These are phyloP conservation scores for Drosophila pseudoobscura DNA, from an alignment of 1,140 invertebrate species.

Conservation along the genomic window DNA sequence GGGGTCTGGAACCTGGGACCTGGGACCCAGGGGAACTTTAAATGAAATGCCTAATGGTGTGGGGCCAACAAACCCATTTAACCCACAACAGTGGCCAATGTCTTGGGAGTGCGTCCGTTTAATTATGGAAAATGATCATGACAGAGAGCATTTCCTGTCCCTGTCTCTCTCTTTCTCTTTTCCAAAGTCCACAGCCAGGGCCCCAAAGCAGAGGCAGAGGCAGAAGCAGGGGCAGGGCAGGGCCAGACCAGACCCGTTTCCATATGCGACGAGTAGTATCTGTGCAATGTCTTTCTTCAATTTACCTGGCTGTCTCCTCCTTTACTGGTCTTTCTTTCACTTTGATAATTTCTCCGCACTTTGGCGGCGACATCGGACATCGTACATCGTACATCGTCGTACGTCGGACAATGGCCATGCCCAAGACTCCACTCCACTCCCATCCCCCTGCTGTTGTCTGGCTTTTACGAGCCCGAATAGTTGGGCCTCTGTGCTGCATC, in stretches of 20 bases:
- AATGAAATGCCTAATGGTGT: slow-evolving; percentile 2
- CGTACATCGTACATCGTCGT: background rate
- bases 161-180: slow-evolving; percentile 25
- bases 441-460: slow-evolving; percentile 21
- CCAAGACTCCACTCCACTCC: slow-evolving; percentile 10
- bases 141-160: slow-evolving; percentile 74
- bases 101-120: slow-evolving; percentile 59
- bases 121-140: slow-evolving; percentile 78
- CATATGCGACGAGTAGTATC: slow-evolving; percentile 40
- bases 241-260: background rate
- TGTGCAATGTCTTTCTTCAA: background rate
- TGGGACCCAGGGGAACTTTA: too few species aligned
- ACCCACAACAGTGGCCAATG: slow-evolving; percentile 73
- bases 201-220: too few species aligned
- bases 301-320: too few species aligned
- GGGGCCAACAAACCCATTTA: slow-evolving; percentile 77
- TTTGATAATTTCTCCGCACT: slow-evolving; percentile 74
- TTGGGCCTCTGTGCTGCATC: slow-evolving; percentile 33
- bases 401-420: slow-evolving; percentile 6
- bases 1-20: too few species aligned
- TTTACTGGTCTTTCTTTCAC: slow-evolving; percentile 43
- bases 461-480: slow-evolving; percentile 29
- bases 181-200: slow-evolving; percentile 37
- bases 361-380: slow-evolving; percentile 50
- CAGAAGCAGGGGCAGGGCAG: too few species aligned